These are phyloP conservation scores for Synergus itoensis DNA, from an alignment of 2,888 invertebrate species.

Conservation along the genomic window DNA sequence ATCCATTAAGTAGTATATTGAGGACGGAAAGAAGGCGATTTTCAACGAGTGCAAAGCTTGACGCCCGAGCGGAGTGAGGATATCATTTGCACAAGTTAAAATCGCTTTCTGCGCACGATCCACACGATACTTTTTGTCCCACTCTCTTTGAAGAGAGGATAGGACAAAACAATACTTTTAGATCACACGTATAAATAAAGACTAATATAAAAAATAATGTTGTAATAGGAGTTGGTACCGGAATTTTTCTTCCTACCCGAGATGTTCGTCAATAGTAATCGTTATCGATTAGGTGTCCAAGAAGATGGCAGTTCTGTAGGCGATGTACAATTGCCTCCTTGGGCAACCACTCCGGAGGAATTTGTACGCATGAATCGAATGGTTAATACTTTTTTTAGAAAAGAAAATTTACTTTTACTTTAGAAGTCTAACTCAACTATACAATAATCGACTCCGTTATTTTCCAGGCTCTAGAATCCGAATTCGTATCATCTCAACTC, in stretches of 20 bases:
- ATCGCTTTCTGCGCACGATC: too few relatives aligned
- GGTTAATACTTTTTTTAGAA: constrained; percentile 80
- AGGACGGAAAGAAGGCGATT: too few relatives aligned
- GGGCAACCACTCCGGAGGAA: constrained; percentile 98
- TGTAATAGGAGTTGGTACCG: constrained; percentile 93
- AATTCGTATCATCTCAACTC: constrained; percentile 99
- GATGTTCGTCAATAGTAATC: constrained; percentile 95
- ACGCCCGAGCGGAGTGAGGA: too few relatives aligned
- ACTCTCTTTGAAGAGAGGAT: too few relatives aligned
- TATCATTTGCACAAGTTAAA: too few relatives aligned
- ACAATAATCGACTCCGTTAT: constrained; percentile 48
- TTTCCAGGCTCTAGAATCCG: constrained; percentile 94
- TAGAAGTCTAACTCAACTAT: not conserved
- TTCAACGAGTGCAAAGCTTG: too few relatives aligned
- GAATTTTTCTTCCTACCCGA: constrained; percentile 99
- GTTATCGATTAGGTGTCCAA: constrained; percentile 91
- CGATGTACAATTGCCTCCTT: constrained; percentile 96
- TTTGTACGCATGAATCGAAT: constrained; percentile 98
- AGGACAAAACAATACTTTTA: not conserved
- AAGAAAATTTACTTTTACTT: too few relatives aligned
- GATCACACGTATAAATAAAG: constrained; percentile 46
- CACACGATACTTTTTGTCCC: too few relatives aligned
- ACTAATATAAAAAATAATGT: constrained; percentile 42
- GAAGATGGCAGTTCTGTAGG: constrained; percentile 89
- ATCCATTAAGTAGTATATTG: constrained; percentile 36